Evolutionary conservation across 2,888 invertebrate genomes (phyloP).

Genomic region (Celastrina argiolus): DNA sequence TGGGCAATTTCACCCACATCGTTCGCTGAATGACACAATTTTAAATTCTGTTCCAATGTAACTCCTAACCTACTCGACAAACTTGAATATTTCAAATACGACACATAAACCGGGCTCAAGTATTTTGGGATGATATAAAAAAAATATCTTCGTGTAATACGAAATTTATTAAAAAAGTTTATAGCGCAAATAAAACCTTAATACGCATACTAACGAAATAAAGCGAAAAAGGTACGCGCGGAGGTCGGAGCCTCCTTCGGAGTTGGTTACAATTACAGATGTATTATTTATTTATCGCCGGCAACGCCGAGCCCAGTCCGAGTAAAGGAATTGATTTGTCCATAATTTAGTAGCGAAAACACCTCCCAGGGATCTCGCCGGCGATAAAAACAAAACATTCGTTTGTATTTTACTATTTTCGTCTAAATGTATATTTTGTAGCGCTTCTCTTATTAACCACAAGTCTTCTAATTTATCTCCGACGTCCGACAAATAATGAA

Average conservation of each 20-base stretch:
- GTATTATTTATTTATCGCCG: conserved; percentile 73
- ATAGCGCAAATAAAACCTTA: conserved; percentile 21
- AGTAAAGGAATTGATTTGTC: conserved; percentile 75
- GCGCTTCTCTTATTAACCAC: conserved; percentile 43
- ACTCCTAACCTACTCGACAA: not conserved
- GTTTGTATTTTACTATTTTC: conserved; percentile 69
- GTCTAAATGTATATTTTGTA: conserved; percentile 46
- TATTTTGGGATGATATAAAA: not conserved
- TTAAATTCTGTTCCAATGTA: not conserved
- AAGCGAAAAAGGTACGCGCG: conserved; percentile 20
- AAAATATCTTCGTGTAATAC: conserved; percentile 11
- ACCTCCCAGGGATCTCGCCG: conserved; percentile 62
- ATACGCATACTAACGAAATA: conserved; percentile 17
- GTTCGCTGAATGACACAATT: too few relatives aligned
- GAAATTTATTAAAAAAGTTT: conserved; percentile 21
- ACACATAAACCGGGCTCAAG: not conserved
- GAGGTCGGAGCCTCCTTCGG: conserved; percentile 38
- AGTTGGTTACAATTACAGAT: conserved; percentile 65
- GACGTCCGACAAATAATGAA: conserved; percentile 50
- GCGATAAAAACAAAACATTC: conserved; percentile 73
- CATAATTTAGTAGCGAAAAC: conserved; percentile 75
- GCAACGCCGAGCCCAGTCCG: conserved; percentile 54
- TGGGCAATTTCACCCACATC: too few relatives aligned
- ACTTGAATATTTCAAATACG: conserved; percentile 8
- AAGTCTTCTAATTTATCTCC: conserved; percentile 42